Base-by-base conservation (phyloP, 2,113 vertebrate genomes). In the Caracal caracal region DNA sequence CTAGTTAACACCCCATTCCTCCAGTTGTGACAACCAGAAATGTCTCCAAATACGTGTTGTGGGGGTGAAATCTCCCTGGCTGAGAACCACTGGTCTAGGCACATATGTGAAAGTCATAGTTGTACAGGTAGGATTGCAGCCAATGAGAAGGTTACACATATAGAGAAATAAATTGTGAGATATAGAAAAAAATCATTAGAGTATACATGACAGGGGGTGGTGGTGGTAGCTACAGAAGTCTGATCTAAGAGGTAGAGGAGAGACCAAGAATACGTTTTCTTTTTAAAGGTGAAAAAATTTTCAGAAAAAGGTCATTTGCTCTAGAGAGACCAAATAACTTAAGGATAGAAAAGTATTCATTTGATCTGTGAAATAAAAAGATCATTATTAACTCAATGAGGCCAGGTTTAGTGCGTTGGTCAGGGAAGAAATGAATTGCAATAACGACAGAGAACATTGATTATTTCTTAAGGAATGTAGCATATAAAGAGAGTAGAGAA, bases 291-390 rank as follows among this genome's bases (percentile, higher is more conserved):
- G 43, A n/a, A 28, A 68, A 8, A 2, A 24, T 81, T n/a, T 85
- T 84, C 22, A 16, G 15, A 59, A 85, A 83, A 28, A 6, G 68
- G 24, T 16, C 49, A 24, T 63, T 40, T 37, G 12, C 9, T 75
- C 24, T 10, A 59, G 8, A 20, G 26, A 71, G 56, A 33, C 3
- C 26, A 70, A 51, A 30, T 35, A 88, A 6, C 8, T n/a, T 43
- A 24, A 79, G 15, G 37, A 71, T 19, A 33, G 10, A 35, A 47
- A 66, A 84, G 30, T 9, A 24, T 28, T 15, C 7, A 30, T 79
- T 89, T 33, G 28, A 6, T 43, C 37, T 85, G 51, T 94, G 61
- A 83, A 37, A 79, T 15, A 89, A 86, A 93, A 89, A 75, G 90
- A 24, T 65, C 17, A 22, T 71, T n/a, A 79, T 16, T 35, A 49